Percentiles rank a stretch among this genome's conserved stretches.
Evolutionary conservation across 1,140 invertebrate genomes (phyloP).

Genomic region (Pentalonia nigronervosa): DNA sequence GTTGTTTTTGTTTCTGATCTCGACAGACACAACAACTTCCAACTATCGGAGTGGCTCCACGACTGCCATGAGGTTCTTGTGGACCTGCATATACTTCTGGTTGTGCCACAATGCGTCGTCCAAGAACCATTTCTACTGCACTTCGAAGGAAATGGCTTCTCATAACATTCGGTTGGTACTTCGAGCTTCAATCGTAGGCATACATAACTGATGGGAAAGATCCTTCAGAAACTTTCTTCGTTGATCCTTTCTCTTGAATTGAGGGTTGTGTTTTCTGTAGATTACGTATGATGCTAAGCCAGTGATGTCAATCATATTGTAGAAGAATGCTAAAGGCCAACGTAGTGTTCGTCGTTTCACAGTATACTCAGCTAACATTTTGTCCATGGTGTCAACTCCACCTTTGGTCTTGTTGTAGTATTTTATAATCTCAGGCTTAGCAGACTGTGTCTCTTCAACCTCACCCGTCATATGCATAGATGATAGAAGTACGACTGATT

Average conservation of each 20-base stretch:
- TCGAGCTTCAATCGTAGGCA: background rate
- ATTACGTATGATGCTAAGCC: background rate
- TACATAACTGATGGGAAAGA: constrained; percentile 7
- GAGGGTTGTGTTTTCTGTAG: background rate
- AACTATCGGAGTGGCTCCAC: no score
- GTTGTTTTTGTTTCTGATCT: background rate
- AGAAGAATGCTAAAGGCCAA: background rate
- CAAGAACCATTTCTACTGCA: constrained; percentile 11
- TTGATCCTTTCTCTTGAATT: background rate
- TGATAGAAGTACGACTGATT: background rate
- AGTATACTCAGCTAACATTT: background rate
- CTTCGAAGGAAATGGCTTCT: background rate
- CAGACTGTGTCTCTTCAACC: background rate
- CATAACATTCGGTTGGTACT: background rate
- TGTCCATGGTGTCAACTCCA: constrained; percentile 1
- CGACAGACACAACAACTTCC: no score
- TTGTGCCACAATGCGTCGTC: background rate
- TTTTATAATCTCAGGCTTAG: constrained; percentile 60
- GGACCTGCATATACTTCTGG: background rate
- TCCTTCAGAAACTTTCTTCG: background rate
- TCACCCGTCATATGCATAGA: background rate
- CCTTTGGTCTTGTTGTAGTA: constrained; percentile 59
- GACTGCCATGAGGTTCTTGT: background rate
- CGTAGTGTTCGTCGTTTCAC: background rate
- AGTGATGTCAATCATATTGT: background rate